A percentile compares a stretch with the other conserved stretches of the same genome.
Evolutionary conservation across 2,888 invertebrate species (phyloP).

Genomic region (Glyphotaelius pellucidus): DNA sequence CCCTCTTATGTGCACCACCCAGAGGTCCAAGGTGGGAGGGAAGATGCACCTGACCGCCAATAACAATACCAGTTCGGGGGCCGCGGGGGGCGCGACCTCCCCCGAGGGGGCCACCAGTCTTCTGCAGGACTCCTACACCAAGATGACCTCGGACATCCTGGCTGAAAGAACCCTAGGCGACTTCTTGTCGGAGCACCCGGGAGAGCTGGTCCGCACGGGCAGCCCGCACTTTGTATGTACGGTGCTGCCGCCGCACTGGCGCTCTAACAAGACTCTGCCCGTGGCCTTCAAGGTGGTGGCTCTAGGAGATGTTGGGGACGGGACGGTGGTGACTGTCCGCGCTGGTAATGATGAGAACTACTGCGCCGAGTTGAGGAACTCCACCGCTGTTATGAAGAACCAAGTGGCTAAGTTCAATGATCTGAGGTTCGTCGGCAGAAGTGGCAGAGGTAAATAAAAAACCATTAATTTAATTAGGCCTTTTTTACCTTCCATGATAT

Average conservation of each 20-base stretch:
- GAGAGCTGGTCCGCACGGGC: conserved; percentile 93
- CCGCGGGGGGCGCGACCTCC: conserved; percentile 79
- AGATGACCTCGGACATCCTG: conserved; percentile 93
- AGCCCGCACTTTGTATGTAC: conserved; percentile 98
- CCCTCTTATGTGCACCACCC: conserved; percentile 74
- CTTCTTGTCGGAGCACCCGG: conserved; percentile 92
- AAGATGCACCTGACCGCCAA: conserved; percentile 76
- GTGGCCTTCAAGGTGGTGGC: conserved; percentile 98
- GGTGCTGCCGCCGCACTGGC: conserved; percentile 96
- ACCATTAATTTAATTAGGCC: conserved; percentile 6
- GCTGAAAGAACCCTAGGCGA: conserved; percentile 92
- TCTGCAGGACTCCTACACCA: conserved; percentile 89
- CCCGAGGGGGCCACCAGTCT: conserved; percentile 76
- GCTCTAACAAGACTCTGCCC: conserved; percentile 98
- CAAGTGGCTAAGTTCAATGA: conserved; percentile 99
- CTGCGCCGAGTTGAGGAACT: conserved; percentile 96
- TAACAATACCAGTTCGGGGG: conserved; percentile 67
- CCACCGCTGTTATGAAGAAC: conserved; percentile 97
- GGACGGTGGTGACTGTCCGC: conserved; percentile 95
- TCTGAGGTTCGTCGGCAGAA: conserved; percentile 97
- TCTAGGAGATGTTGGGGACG: conserved; percentile 95
- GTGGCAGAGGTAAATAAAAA: conserved; percentile 97
- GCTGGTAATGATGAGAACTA: conserved; percentile 99
- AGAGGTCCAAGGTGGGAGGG: conserved; percentile 73
- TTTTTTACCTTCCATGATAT: too few species aligned